phyloP scores from a whole-genome alignment of 2,113 vertebrate genomes.

The Microcebus tavaratra region DNA sequence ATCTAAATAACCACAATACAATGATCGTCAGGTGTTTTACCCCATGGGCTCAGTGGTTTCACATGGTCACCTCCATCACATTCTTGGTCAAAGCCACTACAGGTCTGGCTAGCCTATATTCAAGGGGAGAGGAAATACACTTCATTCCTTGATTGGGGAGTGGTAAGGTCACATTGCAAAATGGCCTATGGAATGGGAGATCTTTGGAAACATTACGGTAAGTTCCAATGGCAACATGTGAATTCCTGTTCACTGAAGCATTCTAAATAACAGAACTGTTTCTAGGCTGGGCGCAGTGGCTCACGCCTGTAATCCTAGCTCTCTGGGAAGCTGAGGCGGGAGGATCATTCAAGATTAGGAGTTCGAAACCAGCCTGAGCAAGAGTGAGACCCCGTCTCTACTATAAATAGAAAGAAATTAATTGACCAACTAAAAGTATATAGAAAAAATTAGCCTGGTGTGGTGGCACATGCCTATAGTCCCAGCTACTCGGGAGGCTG shows the following conservation, averaged over 20 bases:
- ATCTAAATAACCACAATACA: background rate
- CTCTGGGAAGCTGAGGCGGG: no score
- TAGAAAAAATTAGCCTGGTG: no score
- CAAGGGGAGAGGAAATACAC: background rate
- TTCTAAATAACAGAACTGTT: background rate
- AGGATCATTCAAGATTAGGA: no score
- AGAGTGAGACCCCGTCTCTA: no score
- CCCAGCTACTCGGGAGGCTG: no score
- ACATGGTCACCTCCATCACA: background rate
- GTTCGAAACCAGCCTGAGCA: no score
- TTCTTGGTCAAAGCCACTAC: background rate
- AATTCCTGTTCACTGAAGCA: background rate
- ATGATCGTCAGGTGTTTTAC: background rate
- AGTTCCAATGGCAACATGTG: background rate
- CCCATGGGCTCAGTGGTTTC: background rate
- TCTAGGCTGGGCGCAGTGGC: no score
- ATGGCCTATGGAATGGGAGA: background rate
- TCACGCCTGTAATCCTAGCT: no score
- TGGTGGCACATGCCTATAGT: no score
- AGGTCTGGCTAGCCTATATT: background rate
- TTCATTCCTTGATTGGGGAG: background rate
- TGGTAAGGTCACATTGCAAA: background rate
- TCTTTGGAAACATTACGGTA: background rate
- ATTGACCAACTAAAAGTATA: no score
- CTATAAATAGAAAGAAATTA: no score